Base-by-base conservation (phyloP, 2,113 vertebrate genomes). In the Silurus meridionalis region DNA sequence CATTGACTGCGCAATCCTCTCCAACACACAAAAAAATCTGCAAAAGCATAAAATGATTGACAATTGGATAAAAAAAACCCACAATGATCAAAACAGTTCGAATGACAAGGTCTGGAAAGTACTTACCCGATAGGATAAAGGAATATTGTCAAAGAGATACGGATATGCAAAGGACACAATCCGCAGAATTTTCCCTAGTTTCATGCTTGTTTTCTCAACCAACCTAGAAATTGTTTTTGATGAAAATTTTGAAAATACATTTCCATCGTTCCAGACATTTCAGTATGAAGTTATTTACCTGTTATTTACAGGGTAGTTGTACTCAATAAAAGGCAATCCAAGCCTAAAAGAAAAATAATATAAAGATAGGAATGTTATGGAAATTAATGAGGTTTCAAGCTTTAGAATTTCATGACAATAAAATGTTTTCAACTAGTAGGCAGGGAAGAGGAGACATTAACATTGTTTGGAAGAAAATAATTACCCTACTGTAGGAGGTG, bases 131-230 rank as follows among this genome's bases (percentile, higher is more conserved):
- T 97, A 98, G 92, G 98, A 97, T 83, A 99, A 91, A 0, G 98
- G 97, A 88, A 98, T 96, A 95, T 95, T 97, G 95, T 98, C 97
- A 0, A 97, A 99, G 92, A 97, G 85, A 94, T 96, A 99, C 0
- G 98, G 97, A 82, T 95, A 97, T 17, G 92, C 92, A 0, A 99
- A 99, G 84, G 97, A 96, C 5, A 96, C 7, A 0, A 94, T 94
- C 17, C 97, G 96, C 7, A 96, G 90, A 6, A 21, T 77, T 93
- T 97, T 98, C 89, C 95, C 95, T 84, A 97, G 89, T 86, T 84
- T 84, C 0, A 96, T 95, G 52, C 46, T 86, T 80, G 94, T 92
- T 7, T 52, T 89, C 89, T 97, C 96, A 4, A 93, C 91, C 78
- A 96, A 96, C 93, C 98, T 99, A 92, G 23, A 90, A 91, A 8